These are phyloP conservation scores for Ginglymostoma cirratum DNA, from an alignment of 2,113 vertebrate species.

Conservation along the genomic window DNA sequence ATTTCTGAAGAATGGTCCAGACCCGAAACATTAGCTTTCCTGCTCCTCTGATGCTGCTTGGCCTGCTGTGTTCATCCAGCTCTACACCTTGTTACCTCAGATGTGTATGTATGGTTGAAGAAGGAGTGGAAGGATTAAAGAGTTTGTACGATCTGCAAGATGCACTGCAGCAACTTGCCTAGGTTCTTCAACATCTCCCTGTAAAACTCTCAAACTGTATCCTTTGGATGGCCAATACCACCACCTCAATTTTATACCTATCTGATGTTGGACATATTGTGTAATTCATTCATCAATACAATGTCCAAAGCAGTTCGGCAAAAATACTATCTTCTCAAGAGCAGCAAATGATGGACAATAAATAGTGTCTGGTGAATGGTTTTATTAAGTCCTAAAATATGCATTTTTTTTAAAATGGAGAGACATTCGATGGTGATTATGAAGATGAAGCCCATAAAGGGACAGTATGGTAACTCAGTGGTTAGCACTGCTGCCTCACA, in stretches of 20 bases:
- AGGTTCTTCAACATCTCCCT: neutral
- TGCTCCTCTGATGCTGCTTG: no score
- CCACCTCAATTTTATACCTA: neutral
- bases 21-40: no score
- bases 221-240: neutral
- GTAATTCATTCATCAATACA: neutral
- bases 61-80: no score
- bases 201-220: neutral
- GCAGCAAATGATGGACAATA: neutral
- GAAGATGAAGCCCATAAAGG: neutral
- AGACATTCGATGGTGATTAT: neutral
- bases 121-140: neutral
- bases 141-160: neutral
- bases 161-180: neutral
- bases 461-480: no score
- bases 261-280: neutral
- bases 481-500: no score
- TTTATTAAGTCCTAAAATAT: no score
- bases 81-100: no score
- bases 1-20: no score
- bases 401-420: neutral
- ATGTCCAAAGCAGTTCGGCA: neutral
- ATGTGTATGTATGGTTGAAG: neutral
- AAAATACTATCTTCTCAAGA: neutral
- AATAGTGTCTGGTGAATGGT: neutral